Evolutionary conservation across 2,888 invertebrate genomes (phyloP), one percentile per base, ranked within the genome.

Genomic region (Watsonalla cultraria): DNA sequence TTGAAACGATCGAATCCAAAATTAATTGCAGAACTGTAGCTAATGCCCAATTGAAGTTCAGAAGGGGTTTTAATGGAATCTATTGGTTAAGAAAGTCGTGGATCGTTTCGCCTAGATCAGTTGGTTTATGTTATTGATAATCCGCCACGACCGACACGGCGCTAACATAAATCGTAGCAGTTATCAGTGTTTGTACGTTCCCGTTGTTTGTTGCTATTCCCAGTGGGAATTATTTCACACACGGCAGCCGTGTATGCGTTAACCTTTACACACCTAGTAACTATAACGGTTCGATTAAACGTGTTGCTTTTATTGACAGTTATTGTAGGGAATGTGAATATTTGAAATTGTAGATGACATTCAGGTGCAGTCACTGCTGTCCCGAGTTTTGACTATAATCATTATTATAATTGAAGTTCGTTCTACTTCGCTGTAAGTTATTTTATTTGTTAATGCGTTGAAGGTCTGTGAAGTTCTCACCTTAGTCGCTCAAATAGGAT

Each of bases 221-320:
- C 68, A 75, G 65, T 72, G 65, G 69, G 76, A 78, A 78, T 77
- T 78, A 77, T 80, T 79, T 80, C 74, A 74, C 78, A 77, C 74
- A 70, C 74, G 62, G 74, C 74, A 71, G 72, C 68, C 76, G 69
- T 74, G 75, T 80, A 73, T 75, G 67, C 70, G 69, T 70, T 77
- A 72, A 72, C 76, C 76, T 78, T 74, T 74, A 80, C 78, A 79
- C 64, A 78, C 69, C 80, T 69, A 76, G 76, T 72, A 72, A 73
- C 76, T 68, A 70, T 73, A 65, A 63, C 67, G 24, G 24, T 24
- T 24, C 24, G 24, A 24, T 24, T 24, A 2, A 24, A 24, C 24
- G 24, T 24, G 24, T 24, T 2, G 24, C 24, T 24, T 24, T 24
- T 24, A 56, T 51, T 51, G 50, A 55, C 50, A 52, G 56, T 47